Base-by-base conservation (phyloP, 2,113 vertebrate genomes). In the Gadus chalcogrammus region DNA sequence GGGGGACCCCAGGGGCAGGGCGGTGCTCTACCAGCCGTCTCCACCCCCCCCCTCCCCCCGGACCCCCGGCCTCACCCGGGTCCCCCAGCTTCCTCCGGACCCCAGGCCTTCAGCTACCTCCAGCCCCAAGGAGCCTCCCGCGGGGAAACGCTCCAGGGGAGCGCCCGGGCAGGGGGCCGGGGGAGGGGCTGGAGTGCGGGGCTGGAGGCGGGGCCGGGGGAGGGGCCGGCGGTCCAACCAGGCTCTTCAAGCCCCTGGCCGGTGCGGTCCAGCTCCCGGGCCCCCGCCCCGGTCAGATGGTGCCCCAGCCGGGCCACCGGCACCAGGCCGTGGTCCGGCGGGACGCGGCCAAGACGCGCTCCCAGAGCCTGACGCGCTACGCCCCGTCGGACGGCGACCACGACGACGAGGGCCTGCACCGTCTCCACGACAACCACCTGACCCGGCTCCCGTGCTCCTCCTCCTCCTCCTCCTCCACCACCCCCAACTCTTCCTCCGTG, bases 381-480 rank as follows among this genome's bases (percentile, higher is more conserved):
- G 93, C 95, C 0, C 81, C 96, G 55, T 93, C 94, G 0, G 96
- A 98, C 0, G 96, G 95, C 0, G 95, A 97, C 27, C 83, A 90
- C 0, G 95, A 97, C 0, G 95, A 98, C 7, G 94, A 95, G 0
- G 93, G 11, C 42, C 42, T 0, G 11, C 42, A 48, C 42, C 42
- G 5, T 18, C n/a, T 12, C 42, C 42, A 0, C 42, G 7, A 48
- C 42, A 7, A 9, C 59, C n/a, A 48, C 42, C 42, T 48, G 42
- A 9, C 42, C 8, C 42, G 42, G 42, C 11, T 13, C 59, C 20
- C 12, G 1, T 28, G 22, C 1, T 27, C 38, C 38, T 42, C 38
- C 38, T 42, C 93, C 94, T n/a, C n/a, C n/a, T 0, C 95, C 94
- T 0, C 90, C 24, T 2, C 24, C 24, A 2, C 24, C 24, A 24